Percentiles rank a stretch among this genome's conserved stretches.
phyloP scores from a whole-genome alignment of 1,140 invertebrate species.

The Pseudomyrmex sp. region DNA sequence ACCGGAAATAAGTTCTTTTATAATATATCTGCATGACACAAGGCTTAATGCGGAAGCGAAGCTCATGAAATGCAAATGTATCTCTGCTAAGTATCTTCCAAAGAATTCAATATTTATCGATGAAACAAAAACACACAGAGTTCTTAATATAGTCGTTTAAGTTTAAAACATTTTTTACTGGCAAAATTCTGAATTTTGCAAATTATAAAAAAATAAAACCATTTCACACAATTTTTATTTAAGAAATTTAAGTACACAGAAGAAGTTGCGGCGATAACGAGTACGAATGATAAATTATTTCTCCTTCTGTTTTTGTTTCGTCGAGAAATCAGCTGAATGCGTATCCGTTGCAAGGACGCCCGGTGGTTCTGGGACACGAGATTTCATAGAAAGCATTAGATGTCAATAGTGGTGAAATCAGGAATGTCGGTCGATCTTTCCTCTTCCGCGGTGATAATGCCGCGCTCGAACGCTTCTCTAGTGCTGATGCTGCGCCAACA shows the following conservation, averaged over 20 bases:
- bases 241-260: no score
- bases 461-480: neutral
- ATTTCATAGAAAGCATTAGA: slow-evolving; percentile 23
- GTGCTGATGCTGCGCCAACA: slow-evolving; percentile 18
- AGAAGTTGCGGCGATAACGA: no score
- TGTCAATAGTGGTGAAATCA: slow-evolving; percentile 52
- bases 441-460: slow-evolving; percentile 22
- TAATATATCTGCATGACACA: slow-evolving; percentile 15
- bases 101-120: neutral
- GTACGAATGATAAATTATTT: no score
- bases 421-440: slow-evolving; percentile 56
- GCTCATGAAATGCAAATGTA: slow-evolving; percentile 62
- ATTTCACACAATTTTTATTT: no score
- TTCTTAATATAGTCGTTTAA: no score
- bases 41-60: slow-evolving; percentile 63
- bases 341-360: slow-evolving; percentile 15
- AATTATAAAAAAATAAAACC: no score
- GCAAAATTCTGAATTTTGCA: no score
- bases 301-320: no score
- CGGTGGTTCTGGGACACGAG: neutral
- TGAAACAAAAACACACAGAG: neutral
- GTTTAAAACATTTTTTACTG: no score
- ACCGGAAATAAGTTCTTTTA: slow-evolving; percentile 63
- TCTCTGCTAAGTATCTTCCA: neutral
- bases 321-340: no score